phyloP scores from a whole-genome alignment of 2,797 vertebrate genomes.

The Muscicapa comitata region DNA sequence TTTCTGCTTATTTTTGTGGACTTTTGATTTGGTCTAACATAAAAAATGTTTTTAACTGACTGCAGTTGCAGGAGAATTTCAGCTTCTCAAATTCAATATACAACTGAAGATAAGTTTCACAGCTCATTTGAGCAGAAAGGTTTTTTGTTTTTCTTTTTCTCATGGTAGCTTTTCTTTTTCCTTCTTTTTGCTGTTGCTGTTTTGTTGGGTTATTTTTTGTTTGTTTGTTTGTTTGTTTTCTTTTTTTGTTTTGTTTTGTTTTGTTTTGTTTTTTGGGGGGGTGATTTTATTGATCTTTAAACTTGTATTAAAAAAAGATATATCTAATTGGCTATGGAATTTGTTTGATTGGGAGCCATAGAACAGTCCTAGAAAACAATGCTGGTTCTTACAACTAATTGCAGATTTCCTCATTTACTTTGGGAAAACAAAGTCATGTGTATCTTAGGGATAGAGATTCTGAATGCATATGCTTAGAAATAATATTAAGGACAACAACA shows the following conservation, averaged over 20 bases:
- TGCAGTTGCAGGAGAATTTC: background rate
- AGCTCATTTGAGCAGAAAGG: background rate
- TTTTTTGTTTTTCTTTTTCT: background rate
- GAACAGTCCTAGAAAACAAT: background rate
- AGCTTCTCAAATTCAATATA: background rate
- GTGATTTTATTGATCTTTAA: background rate
- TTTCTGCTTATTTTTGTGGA: background rate
- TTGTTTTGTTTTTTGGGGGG: background rate
- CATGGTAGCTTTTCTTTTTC: background rate
- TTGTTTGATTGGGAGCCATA: background rate
- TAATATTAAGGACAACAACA: background rate
- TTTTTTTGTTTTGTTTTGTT: background rate
- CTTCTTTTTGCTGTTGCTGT: background rate
- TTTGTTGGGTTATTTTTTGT: background rate
- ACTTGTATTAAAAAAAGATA: conserved; percentile 28
- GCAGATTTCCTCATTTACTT: background rate
- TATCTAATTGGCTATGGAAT: background rate
- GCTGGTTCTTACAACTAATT: background rate
- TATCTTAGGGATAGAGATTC: background rate
- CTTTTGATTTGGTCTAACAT: background rate
- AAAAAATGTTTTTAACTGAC: background rate
- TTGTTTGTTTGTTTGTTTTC: background rate
- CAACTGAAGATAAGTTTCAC: background rate
- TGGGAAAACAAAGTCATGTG: background rate
- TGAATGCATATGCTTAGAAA: background rate